Evolutionary conservation across 2,888 invertebrate species (phyloP).

Genomic region (Pasiphila rectangulata): DNA sequence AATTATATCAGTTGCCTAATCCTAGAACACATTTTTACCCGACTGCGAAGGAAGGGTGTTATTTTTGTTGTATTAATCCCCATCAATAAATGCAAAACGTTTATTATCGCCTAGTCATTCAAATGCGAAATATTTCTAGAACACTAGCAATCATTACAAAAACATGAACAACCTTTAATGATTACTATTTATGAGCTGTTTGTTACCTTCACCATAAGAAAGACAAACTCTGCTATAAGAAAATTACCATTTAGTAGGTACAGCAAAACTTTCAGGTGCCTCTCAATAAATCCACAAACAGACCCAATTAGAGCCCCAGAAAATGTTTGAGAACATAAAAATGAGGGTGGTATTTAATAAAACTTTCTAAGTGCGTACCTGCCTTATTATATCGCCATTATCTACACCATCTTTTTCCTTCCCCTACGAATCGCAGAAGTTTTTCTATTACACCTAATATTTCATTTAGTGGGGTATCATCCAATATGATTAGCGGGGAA

Average conservation of each 20-base stretch:
- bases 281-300: constrained; percentile 28
- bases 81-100: too few species aligned
- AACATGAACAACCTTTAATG: too few species aligned
- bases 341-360: constrained; percentile 35
- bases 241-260: neutral
- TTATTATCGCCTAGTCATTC: too few species aligned
- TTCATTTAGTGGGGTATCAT: constrained; percentile 39
- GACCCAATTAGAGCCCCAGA: constrained; percentile 26
- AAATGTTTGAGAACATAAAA: constrained; percentile 28
- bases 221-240: too few species aligned
- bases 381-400: constrained; percentile 33
- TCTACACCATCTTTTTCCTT: constrained; percentile 22
- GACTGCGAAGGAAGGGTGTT: too few species aligned
- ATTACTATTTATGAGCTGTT: too few species aligned
- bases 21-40: too few species aligned
- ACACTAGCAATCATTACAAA: too few species aligned
- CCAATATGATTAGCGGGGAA: constrained; percentile 36
- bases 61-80: too few species aligned
- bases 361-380: constrained; percentile 34
- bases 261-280: constrained; percentile 11
- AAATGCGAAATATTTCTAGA: too few species aligned
- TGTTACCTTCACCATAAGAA: too few species aligned
- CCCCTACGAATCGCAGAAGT: constrained; percentile 34
- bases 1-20: too few species aligned
- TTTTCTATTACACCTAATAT: constrained; percentile 40